These are phyloP conservation scores for Drosophila imparisetae DNA, from an alignment of 2,888 invertebrate genomes.

Conservation along the genomic window DNA sequence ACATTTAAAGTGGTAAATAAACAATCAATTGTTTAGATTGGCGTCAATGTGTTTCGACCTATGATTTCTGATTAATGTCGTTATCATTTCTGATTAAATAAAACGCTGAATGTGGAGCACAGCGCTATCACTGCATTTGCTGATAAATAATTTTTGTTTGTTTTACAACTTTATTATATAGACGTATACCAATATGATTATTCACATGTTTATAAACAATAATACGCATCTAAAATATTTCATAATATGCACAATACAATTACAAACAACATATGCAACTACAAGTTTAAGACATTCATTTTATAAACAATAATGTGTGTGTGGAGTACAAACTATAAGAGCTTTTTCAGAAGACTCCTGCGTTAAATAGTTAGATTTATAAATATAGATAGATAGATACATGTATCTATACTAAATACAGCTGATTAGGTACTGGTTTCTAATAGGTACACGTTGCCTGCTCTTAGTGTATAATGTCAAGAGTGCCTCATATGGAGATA, in stretches of 20 bases:
- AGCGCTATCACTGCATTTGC: background rate
- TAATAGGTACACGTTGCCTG: constrained; percentile 59
- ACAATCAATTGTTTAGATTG: constrained; percentile 8
- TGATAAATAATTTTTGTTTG: constrained; percentile 24
- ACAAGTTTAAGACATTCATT: constrained; percentile 62
- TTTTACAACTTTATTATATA: constrained; percentile 65
- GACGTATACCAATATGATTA: constrained; percentile 39
- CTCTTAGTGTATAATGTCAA: constrained; percentile 38
- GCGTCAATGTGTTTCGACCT: constrained; percentile 5
- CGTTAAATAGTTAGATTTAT: background rate
- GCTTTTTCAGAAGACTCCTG: constrained; percentile 40
- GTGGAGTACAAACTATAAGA: constrained; percentile 53
- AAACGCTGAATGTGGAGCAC: constrained; percentile 25
- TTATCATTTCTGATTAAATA: constrained; percentile 34
- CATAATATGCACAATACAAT: constrained; percentile 46
- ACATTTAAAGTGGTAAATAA: constrained; percentile 26
- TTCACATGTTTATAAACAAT: constrained; percentile 47
- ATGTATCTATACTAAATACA: constrained; percentile 34
- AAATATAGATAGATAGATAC: background rate
- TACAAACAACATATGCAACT: constrained; percentile 56
- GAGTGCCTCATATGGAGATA: constrained; percentile 56
- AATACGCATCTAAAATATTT: constrained; percentile 67
- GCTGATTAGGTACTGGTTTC: constrained; percentile 70
- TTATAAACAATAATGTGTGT: constrained; percentile 42
- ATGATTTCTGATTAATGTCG: constrained; percentile 7